These are phyloP conservation scores for Netelia virgata DNA, from an alignment of 2,888 invertebrate genomes.

Conservation along the genomic window DNA sequence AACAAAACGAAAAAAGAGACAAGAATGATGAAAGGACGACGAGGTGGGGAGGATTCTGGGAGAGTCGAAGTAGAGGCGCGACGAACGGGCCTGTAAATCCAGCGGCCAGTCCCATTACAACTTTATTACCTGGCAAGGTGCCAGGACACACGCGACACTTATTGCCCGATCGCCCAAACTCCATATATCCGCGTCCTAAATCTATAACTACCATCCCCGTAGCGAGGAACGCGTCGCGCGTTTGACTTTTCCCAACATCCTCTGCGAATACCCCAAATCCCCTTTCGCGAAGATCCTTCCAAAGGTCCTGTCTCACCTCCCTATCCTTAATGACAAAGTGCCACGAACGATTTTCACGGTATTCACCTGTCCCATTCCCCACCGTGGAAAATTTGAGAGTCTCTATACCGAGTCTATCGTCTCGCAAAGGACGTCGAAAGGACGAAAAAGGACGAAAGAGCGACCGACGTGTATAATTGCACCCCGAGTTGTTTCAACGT, in stretches of 20 bases:
- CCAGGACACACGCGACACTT: conserved; percentile 78
- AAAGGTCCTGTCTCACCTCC: conserved; percentile 16
- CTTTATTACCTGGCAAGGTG: conserved; percentile 78
- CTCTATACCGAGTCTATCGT: background rate
- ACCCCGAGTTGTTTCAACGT: no score
- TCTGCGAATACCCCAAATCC: conserved; percentile 24
- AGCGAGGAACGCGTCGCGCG: conserved; percentile 14
- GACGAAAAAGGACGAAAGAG: no score
- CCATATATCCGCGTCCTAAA: background rate
- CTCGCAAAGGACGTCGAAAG: no score
- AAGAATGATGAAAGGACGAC: conserved; percentile 27
- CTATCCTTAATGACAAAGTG: conserved; percentile 64
- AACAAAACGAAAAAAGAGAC: conserved; percentile 35
- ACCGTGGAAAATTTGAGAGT: conserved; percentile 49
- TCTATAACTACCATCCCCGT: conserved; percentile 24
- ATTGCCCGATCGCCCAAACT: conserved; percentile 42
- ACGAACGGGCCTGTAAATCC: conserved; percentile 78
- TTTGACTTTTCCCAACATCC: conserved; percentile 56
- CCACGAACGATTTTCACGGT: conserved; percentile 70
- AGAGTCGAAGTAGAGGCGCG: conserved; percentile 67
- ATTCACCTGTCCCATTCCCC: conserved; percentile 61
- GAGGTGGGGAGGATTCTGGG: conserved; percentile 53
- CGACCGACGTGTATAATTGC: no score
- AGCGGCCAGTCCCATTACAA: conserved; percentile 78
- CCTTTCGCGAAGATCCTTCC: conserved; percentile 3